Conservation (phyloP, 2,797 vertebrate genomes). For the Micrastur ruficollis region DNA sequence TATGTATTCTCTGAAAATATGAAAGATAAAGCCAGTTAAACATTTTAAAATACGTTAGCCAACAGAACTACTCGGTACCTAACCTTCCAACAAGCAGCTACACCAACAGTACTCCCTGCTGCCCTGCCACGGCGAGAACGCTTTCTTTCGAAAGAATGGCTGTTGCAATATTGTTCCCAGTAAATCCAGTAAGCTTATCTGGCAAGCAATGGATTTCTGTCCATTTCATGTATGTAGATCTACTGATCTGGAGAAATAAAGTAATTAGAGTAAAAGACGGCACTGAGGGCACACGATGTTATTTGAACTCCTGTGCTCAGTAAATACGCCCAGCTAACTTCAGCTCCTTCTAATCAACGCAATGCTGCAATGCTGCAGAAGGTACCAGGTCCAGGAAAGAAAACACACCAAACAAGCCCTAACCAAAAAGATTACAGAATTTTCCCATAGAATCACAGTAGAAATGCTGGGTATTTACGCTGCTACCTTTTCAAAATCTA, state of each 20-base stretch:
- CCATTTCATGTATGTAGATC: background rate
- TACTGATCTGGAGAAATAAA: background rate
- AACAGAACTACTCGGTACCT: background rate
- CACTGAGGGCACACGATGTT: background rate
- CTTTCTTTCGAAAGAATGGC: background rate
- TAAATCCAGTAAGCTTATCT: background rate
- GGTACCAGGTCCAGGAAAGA: background rate
- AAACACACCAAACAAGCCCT: background rate
- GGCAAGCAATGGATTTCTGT: background rate
- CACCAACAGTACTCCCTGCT: background rate
- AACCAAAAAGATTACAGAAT: background rate
- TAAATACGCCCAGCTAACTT: background rate
- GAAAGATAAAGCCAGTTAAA: constrained; percentile 55
- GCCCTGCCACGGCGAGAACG: fast-evolving
- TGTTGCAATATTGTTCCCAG: background rate
- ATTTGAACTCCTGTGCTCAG: background rate
- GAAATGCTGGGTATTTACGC: background rate
- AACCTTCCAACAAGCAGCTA: background rate
- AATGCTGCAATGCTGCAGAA: background rate
- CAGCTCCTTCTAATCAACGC: background rate
- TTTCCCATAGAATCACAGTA: background rate
- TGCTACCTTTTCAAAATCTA: background rate
- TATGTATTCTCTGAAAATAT: constrained; percentile 75
- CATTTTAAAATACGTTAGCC: background rate
- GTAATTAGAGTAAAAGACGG: background rate